Evolutionary conservation across 1,140 invertebrate species (phyloP), one percentile per base, ranked within the genome.

Genomic region (Drosophila funebris): DNA sequence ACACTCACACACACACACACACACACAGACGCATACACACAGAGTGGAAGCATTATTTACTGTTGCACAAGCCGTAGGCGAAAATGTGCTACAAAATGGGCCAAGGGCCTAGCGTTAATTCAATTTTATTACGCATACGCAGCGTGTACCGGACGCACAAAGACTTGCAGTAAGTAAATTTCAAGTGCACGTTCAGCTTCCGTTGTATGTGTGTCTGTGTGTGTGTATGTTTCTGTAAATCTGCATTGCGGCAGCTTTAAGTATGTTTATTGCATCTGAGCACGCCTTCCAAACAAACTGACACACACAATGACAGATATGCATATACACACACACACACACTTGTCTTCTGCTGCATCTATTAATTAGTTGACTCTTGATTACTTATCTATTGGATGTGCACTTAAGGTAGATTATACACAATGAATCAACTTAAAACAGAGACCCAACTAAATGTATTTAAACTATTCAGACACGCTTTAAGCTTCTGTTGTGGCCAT

Each of bases 51-150:
- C 29, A 71, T 76, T 83, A 72, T 72, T 72, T 68, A 72, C 62
- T 29, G 52, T n/a, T 20, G 16, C 37, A 16, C 27, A 44, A n/a
- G 43, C 41, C 46, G 52, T 11, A 67, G 77, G 81, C 69, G 60
- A 71, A 61, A 69, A 64, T 78, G 53, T 69, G 69, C 61, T 73
- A 54, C 56, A 74, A 68, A 73, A 61, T 87, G 57, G 57, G 16
- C 62, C 36, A 43, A 41, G 27, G 58, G 53, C 27, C 74, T 64
- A 69, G 61, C 63, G 67, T 82, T 82, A 87, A 87, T 77, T 85
- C 69, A 74, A 84, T 87, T 87, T 78, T 82, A 87, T 78, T 87
- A 76, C 74, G 75, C 63, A 85, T 87, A 88, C 82, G 82, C 74
- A 81, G 16, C 62, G 74, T 75, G 62, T 8, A 41, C 13, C 2